Evolutionary conservation across 2,113 vertebrate genomes (phyloP), one percentile per base, ranked within the genome.

Genomic region (Syngnathoides biaculeatus): DNA sequence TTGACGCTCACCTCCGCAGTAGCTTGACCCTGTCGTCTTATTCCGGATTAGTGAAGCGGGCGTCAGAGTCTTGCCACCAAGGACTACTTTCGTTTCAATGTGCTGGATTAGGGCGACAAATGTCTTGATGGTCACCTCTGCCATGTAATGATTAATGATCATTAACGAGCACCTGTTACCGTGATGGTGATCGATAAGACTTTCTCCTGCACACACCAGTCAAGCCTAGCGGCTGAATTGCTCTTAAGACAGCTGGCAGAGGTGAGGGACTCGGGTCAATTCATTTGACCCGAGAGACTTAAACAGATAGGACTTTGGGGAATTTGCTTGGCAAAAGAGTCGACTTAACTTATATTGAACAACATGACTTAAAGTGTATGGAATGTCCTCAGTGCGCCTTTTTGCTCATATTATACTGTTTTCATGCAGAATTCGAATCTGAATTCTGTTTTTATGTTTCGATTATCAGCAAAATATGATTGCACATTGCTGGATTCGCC

Each of bases 91-190:
- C 58, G 57, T 76, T 72, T 65, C 53, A 80, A 76, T 19, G 71
- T 61, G 64, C 0, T 5, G 57, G 65, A 77, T 77, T 67, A 65
- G 26, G 48, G 7, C 5, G 58, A 45, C 47, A 58, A 60, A 48
- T 15, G 52, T 78, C 68, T 66, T 30, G 38, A 64, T 47, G 5
- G 8, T 4, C 61, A 22, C 56, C 81, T 80, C 83, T 83, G 78
- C 79, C 83, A 80, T 81, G 64, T 75, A 75, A 78, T 71, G 17
- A 35, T 35, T 27, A 83, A 87, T 88, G 62, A 88, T n/a, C n/a
- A n/a, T 88, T 87, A 87, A 87, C 79, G 2, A 10, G 39, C 76
- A 52, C 12, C 15, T 19, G 39, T 48, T 55, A 59, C 39, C 5
- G 40, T 12, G 22, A 8, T 11, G 26, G n/a, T 26, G 42, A 77